These are phyloP conservation scores for Pyrochroa serraticornis DNA, from an alignment of 2,888 invertebrate genomes.

Conservation along the genomic window DNA sequence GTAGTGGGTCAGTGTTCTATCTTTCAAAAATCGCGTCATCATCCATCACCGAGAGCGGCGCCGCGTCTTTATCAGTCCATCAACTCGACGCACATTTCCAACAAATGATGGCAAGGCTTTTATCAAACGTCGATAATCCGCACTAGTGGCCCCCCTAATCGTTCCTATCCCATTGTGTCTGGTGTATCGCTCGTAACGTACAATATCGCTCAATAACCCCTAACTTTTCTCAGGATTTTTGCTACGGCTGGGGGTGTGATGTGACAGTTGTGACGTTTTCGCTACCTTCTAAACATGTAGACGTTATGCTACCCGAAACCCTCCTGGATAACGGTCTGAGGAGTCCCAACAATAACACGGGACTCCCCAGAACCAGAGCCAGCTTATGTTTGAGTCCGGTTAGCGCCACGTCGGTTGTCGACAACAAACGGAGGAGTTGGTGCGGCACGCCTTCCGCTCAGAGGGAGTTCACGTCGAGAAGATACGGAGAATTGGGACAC, in stretches of 20 bases:
- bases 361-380: constrained; percentile 52
- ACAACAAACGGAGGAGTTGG: constrained; percentile 55
- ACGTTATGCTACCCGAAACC: constrained; percentile 50
- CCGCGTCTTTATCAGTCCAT: constrained; percentile 22
- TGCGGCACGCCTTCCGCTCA: constrained; percentile 53
- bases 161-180: constrained; percentile 3
- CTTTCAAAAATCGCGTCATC: neutral
- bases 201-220: neutral
- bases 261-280: constrained; percentile 1
- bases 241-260: constrained; percentile 16
- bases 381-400: constrained; percentile 55
- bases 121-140: constrained; percentile 28
- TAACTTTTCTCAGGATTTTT: constrained; percentile 11
- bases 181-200: constrained; percentile 19
- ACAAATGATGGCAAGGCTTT: constrained; percentile 29
- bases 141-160: constrained; percentile 12
- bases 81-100: constrained; percentile 24
- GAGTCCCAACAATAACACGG: constrained; percentile 55
- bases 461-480: constrained; percentile 40
- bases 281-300: constrained; percentile 5
- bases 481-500: constrained; percentile 55
- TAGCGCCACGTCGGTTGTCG: constrained; percentile 45
- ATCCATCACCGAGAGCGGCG: constrained; percentile 17
- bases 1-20: no score
- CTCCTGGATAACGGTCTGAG: constrained; percentile 52